Base-by-base conservation (phyloP, 2,797 vertebrate genomes). In the Gallinago solitaria region DNA sequence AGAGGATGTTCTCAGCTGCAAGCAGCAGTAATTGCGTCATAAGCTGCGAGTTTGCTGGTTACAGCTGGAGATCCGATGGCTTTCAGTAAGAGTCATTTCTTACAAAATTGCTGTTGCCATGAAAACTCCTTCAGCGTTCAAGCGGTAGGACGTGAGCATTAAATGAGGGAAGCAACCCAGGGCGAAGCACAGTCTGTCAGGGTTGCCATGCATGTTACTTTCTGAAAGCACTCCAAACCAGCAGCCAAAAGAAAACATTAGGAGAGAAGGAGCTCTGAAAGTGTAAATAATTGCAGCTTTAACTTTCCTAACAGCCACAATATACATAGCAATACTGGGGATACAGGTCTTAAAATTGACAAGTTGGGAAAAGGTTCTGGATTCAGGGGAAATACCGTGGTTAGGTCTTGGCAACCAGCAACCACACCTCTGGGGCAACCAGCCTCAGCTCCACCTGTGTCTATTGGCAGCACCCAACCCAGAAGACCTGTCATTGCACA, bases 401-500 rank as follows among this genome's bases (percentile, higher is more conserved):
- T 97, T 8, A 98, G 98, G 3, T 98, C 97, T 94, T 96, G 93
- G 50, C 70, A 98, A 79, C 97, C 97, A 76, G 97, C 96, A 19
- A 94, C 92, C 61, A 75, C 56, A 67, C 18, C 90, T 11, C 54
- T 43, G 11, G 94, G 67, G 21, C 79, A 95, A 64, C 12, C 95
- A 87, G 69, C 83, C 54, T 96, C 97, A 54, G 21, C 35, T 81
- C 96, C 93, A 45, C 93, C 17, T 47, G 33, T 23, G 27, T 88
- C 64, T 75, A 28, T 86, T 5, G 35, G 77, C 90, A 97, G 95
- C 63, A 71, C 13, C 9, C 68, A 86, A 4, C 71, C 25, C 50
- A 94, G 50, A 79, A 70, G 89, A 94, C 27, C 59, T 53, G 47
- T 41, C 25, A 11, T 68, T 59, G 60, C 89, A 65, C 85, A 87